Percentiles rank a stretch among this genome's conserved stretches.
Conservation (phyloP, 2,888 invertebrate species). For the Pristionchus fissidentatus region DNA sequence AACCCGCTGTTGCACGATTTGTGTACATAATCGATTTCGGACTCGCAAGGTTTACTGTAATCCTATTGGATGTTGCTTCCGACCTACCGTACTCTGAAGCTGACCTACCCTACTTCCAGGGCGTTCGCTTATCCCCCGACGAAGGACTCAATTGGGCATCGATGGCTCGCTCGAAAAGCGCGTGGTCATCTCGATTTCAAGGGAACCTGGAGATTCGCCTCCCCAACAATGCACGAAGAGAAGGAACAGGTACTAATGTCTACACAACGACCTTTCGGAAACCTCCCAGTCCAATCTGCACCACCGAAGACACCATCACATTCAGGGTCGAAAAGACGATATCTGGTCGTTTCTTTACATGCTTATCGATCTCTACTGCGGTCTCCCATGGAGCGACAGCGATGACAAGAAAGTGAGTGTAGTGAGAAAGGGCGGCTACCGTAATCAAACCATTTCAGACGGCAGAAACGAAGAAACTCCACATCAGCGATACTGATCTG, state of each 20-base stretch:
- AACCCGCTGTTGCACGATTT: not conserved
- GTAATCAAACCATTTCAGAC: slow-evolving; percentile 14
- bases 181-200: slow-evolving; percentile 31
- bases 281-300: not conserved
- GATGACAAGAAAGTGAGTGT: slow-evolving; percentile 9
- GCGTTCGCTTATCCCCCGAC: slow-evolving; percentile 28
- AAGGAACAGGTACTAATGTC: slow-evolving; percentile 38
- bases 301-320: not conserved
- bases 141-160: not conserved
- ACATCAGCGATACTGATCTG: slow-evolving; percentile 25
- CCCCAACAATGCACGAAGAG: slow-evolving; percentile 45
- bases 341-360: slow-evolving; percentile 57
- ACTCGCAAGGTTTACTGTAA: slow-evolving; percentile 39
- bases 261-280: not conserved
- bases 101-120: slow-evolving; percentile 16
- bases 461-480: slow-evolving; percentile 27
- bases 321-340: slow-evolving; percentile 50
- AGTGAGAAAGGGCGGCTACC: not conserved
- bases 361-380: slow-evolving; percentile 80
- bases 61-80: too few relatives aligned
- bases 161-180: slow-evolving; percentile 32
- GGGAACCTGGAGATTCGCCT: slow-evolving; percentile 33
- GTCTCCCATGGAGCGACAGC: slow-evolving; percentile 63
- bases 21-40: slow-evolving; percentile 46
- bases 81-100: not conserved